Conservation (phyloP, 92 coral and sea anemone genomes). For the Meandrina meandrites region DNA sequence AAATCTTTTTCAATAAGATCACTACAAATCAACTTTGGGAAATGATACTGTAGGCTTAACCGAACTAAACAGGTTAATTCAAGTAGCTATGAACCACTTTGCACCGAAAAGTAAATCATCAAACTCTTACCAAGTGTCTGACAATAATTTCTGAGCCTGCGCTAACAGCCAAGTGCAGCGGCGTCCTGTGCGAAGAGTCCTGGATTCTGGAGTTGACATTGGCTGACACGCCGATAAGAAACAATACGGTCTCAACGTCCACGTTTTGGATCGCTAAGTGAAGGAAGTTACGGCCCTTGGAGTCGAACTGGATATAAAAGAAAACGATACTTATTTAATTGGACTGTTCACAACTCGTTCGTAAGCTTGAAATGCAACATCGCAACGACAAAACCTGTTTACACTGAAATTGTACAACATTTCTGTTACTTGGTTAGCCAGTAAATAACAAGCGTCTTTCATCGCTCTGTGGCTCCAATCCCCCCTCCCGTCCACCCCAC, state of each 20-base stretch:
- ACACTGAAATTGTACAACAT: not conserved
- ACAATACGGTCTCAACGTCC: conserved; percentile 91
- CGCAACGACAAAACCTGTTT: not conserved
- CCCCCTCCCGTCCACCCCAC: no score
- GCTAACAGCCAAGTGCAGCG: conserved; percentile 91
- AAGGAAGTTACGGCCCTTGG: conserved; percentile 94
- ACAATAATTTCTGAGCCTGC: conserved; percentile 94
- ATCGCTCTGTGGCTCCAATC: no score
- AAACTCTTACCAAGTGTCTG: conserved; percentile 83
- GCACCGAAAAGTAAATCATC: not conserved
- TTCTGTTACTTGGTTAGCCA: not conserved
- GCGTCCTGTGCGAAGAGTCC: conserved; percentile 88
- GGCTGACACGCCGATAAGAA: conserved; percentile 87
- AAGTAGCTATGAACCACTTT: not conserved
- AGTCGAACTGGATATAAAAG: conserved; percentile 74
- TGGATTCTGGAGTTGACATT: conserved; percentile 89
- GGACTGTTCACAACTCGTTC: not conserved
- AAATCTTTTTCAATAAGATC: no score
- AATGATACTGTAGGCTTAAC: no score
- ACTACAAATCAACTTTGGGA: no score
- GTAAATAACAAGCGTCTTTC: no score
- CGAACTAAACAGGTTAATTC: no score
- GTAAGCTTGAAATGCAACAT: not conserved
- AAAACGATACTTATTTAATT: not conserved
- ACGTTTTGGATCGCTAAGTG: conserved; percentile 82